A percentile compares a stretch with the other conserved stretches of the same genome.
phyloP scores from a whole-genome alignment of 1,140 invertebrate species.

The Littorina saxatilis region DNA sequence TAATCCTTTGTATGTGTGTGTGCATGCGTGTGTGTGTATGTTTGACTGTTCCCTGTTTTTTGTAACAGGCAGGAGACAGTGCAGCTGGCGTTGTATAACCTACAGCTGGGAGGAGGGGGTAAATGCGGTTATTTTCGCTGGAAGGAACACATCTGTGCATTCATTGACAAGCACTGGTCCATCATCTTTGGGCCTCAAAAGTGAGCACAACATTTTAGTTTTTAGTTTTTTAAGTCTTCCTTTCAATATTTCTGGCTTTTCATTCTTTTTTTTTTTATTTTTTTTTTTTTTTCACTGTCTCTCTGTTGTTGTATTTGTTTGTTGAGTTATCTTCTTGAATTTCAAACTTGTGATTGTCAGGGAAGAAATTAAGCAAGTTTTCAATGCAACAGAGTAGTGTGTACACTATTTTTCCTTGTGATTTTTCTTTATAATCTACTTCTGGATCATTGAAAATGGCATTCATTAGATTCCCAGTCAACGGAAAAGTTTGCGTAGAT shows the following conservation, averaged over 20 bases:
- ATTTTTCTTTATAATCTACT: no score
- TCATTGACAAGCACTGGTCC: conserved; percentile 72
- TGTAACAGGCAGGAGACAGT: conserved; percentile 68
- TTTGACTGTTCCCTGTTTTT: background rate
- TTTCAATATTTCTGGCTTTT: background rate
- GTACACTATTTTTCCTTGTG: no score
- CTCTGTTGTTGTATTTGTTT: background rate
- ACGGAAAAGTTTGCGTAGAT: no score
- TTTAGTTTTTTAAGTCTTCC: no score
- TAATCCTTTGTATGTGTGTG: background rate
- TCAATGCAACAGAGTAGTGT: background rate
- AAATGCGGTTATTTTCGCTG: conserved; percentile 73
- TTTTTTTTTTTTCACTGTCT: background rate
- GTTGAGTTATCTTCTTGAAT: no score
- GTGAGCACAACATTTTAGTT: conserved; percentile 56
- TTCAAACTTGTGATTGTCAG: background rate
- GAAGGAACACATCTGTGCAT: conserved; percentile 73
- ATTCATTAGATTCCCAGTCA: no score
- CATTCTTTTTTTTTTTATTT: background rate
- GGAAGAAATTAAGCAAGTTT: background rate
- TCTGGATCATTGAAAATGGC: no score
- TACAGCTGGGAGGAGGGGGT: conserved; percentile 68
- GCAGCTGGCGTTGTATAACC: conserved; percentile 71
- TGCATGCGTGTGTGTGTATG: background rate
- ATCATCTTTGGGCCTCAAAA: conserved; percentile 67